Percentiles rank a stretch among this genome's conserved stretches.
Evolutionary conservation across 2,888 invertebrate genomes (phyloP).

Genomic region (Apodemia duryi): DNA sequence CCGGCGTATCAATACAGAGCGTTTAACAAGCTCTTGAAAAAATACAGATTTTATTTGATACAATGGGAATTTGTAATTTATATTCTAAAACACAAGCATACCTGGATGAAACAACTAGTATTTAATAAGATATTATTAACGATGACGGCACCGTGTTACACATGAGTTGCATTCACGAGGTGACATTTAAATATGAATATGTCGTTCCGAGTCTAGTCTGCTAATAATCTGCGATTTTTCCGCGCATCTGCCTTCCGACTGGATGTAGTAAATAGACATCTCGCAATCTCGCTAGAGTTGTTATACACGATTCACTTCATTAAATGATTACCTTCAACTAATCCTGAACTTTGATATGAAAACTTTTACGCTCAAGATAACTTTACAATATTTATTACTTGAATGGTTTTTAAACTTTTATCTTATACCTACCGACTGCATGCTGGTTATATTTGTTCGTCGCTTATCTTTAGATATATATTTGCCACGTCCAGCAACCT

Average conservation of each 20-base stretch:
- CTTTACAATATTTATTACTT: not conserved
- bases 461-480: too few relatives aligned
- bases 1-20: too few relatives aligned
- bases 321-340: constrained; percentile 29
- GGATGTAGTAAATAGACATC: constrained; percentile 32
- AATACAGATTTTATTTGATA: too few relatives aligned
- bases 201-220: constrained; percentile 52
- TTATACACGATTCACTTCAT: constrained; percentile 31
- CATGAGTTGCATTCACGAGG: constrained; percentile 55
- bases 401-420: too few relatives aligned
- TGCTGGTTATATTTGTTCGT: too few relatives aligned
- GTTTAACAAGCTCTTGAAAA: too few relatives aligned
- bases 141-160: constrained; percentile 31
- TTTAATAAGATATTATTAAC: not conserved
- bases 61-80: too few relatives aligned
- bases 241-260: constrained; percentile 56
- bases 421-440: too few relatives aligned
- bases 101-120: too few relatives aligned
- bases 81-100: too few relatives aligned
- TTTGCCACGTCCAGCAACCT: too few relatives aligned
- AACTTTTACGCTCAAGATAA: not conserved
- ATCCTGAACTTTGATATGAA: not conserved
- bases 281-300: constrained; percentile 35
- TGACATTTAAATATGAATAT: constrained; percentile 76
- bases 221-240: constrained; percentile 74